Evolutionary conservation across 2,888 invertebrate species (phyloP), one percentile per base, ranked within the genome.

Genomic region (Eremobia ochroleuca): DNA sequence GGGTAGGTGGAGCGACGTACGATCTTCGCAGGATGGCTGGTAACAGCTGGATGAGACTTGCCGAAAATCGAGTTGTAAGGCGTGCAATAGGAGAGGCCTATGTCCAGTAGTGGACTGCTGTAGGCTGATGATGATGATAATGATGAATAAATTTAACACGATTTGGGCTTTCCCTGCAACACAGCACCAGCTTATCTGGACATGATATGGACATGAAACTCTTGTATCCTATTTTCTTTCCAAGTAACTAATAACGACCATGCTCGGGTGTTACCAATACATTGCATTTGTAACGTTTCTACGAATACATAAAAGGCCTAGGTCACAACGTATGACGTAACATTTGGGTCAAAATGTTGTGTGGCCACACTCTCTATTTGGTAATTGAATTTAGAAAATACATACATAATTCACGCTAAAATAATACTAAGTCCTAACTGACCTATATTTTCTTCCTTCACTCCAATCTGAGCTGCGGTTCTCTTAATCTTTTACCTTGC

Each of bases 401-500:
- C 9, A 21, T 61, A 21, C 31, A 21, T 31, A 59, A 28, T n/a
- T n/a, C n/a, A n/a, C 21, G 9, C 31, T 34, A 2, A 13, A 5
- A 34, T 25, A 34, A 62, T 34, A 34, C 11, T 21, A 31, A 25
- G 3, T 13, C 3, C 25, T 25, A 34, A 25, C 34, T 2, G 13
- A 34, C 34, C 34, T 31, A 61, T 5, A 9, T 64, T n/a, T 2
- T 46, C n/a, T 31, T 15, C 3, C 13, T 46, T 34, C 31, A 2
- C 6, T 13, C 4, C 0, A 25, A 66, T 46, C 25, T 66, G 2
- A 40, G 13, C 21, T 40, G 52, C 59, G 18, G 58, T 37, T 40
- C 58, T 69, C 65, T 31, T 4, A n/a, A 66, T 73, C 70, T 62
- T 58, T 4, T 78, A 31, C 5, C 66, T 71, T 75, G 64, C 28